Base-by-base conservation (phyloP, 1,140 invertebrate genomes). In the Macrobrachium rosenbergii region DNA sequence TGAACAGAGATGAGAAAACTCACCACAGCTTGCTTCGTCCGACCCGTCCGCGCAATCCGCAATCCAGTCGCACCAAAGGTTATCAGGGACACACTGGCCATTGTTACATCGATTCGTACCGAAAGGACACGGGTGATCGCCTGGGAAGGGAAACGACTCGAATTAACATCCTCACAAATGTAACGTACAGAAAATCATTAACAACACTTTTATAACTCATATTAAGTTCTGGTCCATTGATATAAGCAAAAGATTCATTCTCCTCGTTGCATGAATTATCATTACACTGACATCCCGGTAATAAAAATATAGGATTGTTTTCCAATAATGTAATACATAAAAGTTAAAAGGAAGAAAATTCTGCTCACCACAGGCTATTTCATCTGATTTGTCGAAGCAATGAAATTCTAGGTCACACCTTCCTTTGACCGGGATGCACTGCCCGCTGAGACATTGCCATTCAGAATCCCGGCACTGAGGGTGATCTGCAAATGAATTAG, bases 321-420 rank as follows among this genome's bases (percentile, higher is more conserved):
- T 7, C 28, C 2, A 11, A 28, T 21, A 69, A 17, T 21, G 14
- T 67, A 14, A 28, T 11, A 5, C 8, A 67, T 69, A 14, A 17
- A 72, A 7, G 7, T 37, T 37, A 37, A 37, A 37, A 37, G 28
- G 28, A 37, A 16, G 37, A 16, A 72, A 72, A 72, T 52, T 52
- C 2, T 19, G 21, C 78, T 62, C 37, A 80, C 78, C 78, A 62
- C 78, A 80, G 11, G 58, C 78, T 23, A 80, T 80, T 23, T 80
- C 78, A 60, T 80, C 78, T 16, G 78, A 28, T 58, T 80, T 80
- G 59, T 80, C 78, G 58, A 80, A 37, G 58, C 78, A 80, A 8
- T 59, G 28, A 37, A 28, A 80, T 59, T 16, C 19, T 3, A 80
- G 78, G 78, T 80, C 78, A 37, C 78, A 80, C 11, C 78, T 58